These are phyloP conservation scores for Pandemis corylana DNA, from an alignment of 2,888 invertebrate genomes.

Conservation along the genomic window DNA sequence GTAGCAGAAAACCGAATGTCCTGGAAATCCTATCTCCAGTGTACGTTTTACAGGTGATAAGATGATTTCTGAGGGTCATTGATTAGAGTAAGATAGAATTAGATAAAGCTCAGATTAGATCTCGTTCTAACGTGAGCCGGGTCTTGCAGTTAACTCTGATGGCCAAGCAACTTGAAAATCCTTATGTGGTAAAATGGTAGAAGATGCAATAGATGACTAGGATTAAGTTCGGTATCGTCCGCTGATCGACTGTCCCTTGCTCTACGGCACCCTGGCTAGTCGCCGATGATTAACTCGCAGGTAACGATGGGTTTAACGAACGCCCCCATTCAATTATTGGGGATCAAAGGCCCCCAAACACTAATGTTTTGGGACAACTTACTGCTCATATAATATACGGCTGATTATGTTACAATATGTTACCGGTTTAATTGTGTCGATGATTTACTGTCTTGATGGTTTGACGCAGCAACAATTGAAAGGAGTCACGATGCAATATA, in stretches of 20 bases:
- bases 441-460: background rate
- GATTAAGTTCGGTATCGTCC: background rate
- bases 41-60: too few relatives aligned
- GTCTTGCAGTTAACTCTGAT: too few relatives aligned
- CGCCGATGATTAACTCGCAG: slow-evolving; percentile 35
- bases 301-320: slow-evolving; percentile 24
- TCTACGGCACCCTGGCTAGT: background rate
- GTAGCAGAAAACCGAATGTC: too few relatives aligned
- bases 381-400: slow-evolving; percentile 13
- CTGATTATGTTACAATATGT: slow-evolving; percentile 22
- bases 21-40: too few relatives aligned
- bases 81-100: too few relatives aligned
- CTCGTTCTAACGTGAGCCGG: too few relatives aligned
- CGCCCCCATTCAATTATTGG: slow-evolving; percentile 31
- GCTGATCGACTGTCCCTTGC: slow-evolving; percentile 1
- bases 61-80: too few relatives aligned
- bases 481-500: too few relatives aligned
- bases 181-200: too few relatives aligned
- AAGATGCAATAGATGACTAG: too few relatives aligned
- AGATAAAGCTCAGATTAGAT: too few relatives aligned
- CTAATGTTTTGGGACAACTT: slow-evolving; percentile 14
- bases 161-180: too few relatives aligned
- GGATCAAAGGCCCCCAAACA: slow-evolving; percentile 34
- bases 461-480: background rate
- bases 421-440: background rate